These are phyloP conservation scores for Ceratina japonica DNA, from an alignment of 1,140 invertebrate species.

Conservation along the genomic window DNA sequence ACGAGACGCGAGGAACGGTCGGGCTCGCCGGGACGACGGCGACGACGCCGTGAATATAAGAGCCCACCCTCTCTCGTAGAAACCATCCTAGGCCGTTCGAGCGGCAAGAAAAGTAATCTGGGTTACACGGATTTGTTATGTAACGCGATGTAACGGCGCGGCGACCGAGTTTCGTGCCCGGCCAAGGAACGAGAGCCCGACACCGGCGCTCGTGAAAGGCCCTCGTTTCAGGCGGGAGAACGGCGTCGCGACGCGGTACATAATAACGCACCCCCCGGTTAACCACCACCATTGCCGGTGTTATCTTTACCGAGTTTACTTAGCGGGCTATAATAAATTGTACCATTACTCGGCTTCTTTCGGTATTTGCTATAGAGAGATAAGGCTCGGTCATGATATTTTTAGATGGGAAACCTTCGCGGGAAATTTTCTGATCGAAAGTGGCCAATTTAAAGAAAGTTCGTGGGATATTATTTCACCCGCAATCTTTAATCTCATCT, in stretches of 20 bases:
- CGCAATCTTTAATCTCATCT: too few species aligned
- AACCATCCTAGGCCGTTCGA: slow-evolving; percentile 12
- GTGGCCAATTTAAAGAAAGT: too few species aligned
- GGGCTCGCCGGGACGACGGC: too few species aligned
- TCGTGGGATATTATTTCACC: too few species aligned
- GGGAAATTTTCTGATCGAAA: too few species aligned
- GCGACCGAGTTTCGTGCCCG: slow-evolving; percentile 35
- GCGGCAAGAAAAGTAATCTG: slow-evolving; percentile 37
- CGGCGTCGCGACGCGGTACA: background rate
- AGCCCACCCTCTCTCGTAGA: slow-evolving; percentile 9
- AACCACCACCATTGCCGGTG: background rate
- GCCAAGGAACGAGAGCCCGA: background rate
- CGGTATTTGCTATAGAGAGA: too few species aligned
- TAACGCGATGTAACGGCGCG: slow-evolving; percentile 25
- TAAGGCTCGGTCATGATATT: background rate
- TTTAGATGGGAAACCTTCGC: too few species aligned
- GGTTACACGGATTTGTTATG: slow-evolving; percentile 46
- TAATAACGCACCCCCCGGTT: background rate
- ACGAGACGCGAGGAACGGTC: background rate
- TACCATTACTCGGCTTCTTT: background rate
- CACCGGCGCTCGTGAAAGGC: slow-evolving; percentile 9
- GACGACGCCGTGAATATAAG: background rate
- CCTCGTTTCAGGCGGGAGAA: slow-evolving; percentile 16
- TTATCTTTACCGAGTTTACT: background rate
- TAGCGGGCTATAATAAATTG: background rate